These are phyloP conservation scores for Sebastiscus tertius DNA, from an alignment of 2,797 vertebrate genomes.

Conservation along the genomic window DNA sequence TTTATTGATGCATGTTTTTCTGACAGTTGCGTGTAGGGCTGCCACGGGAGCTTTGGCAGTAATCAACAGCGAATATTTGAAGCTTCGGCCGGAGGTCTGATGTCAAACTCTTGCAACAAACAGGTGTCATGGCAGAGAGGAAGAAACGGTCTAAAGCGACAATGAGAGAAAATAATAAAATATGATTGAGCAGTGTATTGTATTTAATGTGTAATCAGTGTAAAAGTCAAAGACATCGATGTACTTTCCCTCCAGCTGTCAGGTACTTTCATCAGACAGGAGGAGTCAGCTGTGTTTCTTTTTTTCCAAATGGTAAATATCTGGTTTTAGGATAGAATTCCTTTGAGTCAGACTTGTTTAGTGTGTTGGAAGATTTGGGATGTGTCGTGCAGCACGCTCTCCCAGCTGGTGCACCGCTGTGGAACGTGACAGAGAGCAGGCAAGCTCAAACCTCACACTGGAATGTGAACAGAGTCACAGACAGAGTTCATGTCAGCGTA, in stretches of 20 bases:
- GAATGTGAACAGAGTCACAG: conserved; percentile 41
- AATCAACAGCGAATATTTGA: no score
- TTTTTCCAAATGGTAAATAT: background rate
- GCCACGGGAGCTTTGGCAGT: no score
- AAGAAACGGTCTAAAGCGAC: no score
- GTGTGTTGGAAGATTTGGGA: background rate
- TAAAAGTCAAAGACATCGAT: background rate
- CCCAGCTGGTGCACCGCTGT: conserved; percentile 10
- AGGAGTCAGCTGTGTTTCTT: no score
- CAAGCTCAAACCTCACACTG: conserved; percentile 6
- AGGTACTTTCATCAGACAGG: background rate
- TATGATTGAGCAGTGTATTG: no score
- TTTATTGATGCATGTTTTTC: no score
- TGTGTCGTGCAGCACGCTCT: conserved; percentile 2
- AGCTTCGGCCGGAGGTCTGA: no score
- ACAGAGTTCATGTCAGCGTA: conserved; percentile 13
- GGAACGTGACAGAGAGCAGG: conserved; percentile 54
- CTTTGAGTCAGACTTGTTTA: background rate
- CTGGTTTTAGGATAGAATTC: background rate
- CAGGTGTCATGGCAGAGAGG: no score
- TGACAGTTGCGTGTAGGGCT: no score
- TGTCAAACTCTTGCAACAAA: no score
- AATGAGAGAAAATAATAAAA: no score
- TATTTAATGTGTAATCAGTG: background rate
- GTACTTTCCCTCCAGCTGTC: background rate